Evolutionary conservation across 2,888 invertebrate genomes (phyloP), one percentile per base, ranked within the genome.

Genomic region (Netelia melanura): DNA sequence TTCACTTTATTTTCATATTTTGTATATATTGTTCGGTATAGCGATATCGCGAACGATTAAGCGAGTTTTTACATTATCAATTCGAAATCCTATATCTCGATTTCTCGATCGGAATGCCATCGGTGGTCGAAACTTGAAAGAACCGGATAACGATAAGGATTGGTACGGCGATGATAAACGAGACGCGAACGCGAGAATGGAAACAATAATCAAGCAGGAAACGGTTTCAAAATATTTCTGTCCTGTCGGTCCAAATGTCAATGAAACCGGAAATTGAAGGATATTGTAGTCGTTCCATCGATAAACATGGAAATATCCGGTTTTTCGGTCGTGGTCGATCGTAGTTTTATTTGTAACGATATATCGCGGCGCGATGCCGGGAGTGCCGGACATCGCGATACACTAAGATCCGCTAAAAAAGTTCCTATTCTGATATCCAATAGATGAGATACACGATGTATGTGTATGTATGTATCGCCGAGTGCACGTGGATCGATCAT

Each of bases 81-180:
- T 48, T 14, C 11, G 11, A 2, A 9, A 11, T 48, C 48, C 3
- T 48, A 9, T 48, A 48, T 11, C 48, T 48, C 9, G 11, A 48
- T 48, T 14, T 1, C 1, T 14, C 48, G 48, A 48, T 14, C 48
- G 14, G 11, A 48, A 11, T 48, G 11, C 11, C 48, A 14, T 14
- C 14, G 2, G 48, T 14, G 48, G 43, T 65, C 38, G 43, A n/a
- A 65, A 14, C 38, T n/a, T 21, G 17, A 3, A 5, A 65, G 17
- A 38, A 43, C 65, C 21, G 65, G 65, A 65, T 65, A 43, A 58
- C 8, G 58, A 58, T 58, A 58, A 58, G 14, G 17, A 58, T 58
- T 10, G 58, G 21, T 58, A 2, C 5, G 23, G 9, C 17, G 58
- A 58, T 10, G 58, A 58, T 5, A 58, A 58, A 58, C n/a, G n/a